phyloP scores from a whole-genome alignment of 2,888 invertebrate genomes.

The Minunthozetes semirufus region DNA sequence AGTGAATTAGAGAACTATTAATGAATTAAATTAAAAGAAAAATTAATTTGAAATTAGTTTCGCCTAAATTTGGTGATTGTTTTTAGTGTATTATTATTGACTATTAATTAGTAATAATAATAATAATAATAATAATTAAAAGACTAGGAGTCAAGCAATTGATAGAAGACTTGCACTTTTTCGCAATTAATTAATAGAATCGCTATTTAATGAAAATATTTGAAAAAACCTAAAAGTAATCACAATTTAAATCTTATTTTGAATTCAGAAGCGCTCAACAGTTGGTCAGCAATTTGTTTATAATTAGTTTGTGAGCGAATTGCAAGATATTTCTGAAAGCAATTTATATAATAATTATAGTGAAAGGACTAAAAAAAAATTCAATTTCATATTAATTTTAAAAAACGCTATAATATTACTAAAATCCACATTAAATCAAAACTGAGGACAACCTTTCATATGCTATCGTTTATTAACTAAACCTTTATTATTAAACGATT shows the following conservation, averaged over 20 bases:
- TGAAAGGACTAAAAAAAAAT: no score
- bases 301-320: no score
- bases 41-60: background rate
- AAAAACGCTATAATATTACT: no score
- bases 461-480: background rate
- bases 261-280: no score
- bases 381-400: no score
- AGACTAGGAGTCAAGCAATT: conserved; percentile 23
- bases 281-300: no score
- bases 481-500: background rate
- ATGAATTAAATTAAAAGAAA: conserved; percentile 4
- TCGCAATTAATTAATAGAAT: background rate
- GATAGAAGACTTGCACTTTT: conserved; percentile 16
- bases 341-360: no score
- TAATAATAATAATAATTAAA: background rate
- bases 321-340: no score
- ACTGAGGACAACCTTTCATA: conserved; percentile 23
- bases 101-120: background rate
- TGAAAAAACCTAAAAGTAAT: conserved; percentile 16
- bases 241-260: background rate
- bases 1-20: background rate
- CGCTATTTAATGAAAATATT: no score
- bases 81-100: background rate
- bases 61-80: conserved; percentile 9
- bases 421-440: background rate